Percentiles rank a stretch among this genome's conserved stretches.
Evolutionary conservation across 53 echinoderm and acorn worm species (phyloP).

Genomic region (Glandiceps talaboti): DNA sequence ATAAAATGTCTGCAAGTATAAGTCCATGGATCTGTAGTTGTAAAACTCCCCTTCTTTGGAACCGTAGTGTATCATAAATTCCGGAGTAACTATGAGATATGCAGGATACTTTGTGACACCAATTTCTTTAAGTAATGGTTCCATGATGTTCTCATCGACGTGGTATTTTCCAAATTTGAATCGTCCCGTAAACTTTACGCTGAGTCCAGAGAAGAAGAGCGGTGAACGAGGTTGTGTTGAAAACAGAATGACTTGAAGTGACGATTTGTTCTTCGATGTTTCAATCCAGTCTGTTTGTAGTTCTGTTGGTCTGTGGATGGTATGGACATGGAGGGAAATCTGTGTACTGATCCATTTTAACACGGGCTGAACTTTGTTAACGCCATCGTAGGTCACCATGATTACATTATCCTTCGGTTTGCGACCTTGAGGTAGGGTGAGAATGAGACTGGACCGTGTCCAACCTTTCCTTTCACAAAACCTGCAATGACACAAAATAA

Average conservation of each 20-base stretch:
- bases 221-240: slow-evolving; percentile 31
- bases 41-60: slow-evolving; percentile 38
- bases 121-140: neutral
- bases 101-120: slow-evolving; percentile 7
- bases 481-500: too few species aligned
- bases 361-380: slow-evolving; percentile 37
- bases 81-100: slow-evolving; percentile 44
- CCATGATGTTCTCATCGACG: slow-evolving; percentile 5
- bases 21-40: slow-evolving; percentile 45
- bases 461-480: slow-evolving; percentile 75
- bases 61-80: slow-evolving; percentile 51
- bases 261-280: slow-evolving; percentile 9
- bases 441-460: slow-evolving; percentile 53
- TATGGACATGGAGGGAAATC: slow-evolving; percentile 34
- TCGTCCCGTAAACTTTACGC: slow-evolving; percentile 75
- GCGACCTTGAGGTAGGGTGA: slow-evolving; percentile 75
- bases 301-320: slow-evolving; percentile 5
- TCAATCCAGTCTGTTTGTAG: neutral
- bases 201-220: slow-evolving; percentile 64
- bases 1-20: slow-evolving; percentile 49
- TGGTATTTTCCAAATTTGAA: slow-evolving; percentile 48
- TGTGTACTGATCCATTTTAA: slow-evolving; percentile 67
- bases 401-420: slow-evolving; percentile 78
- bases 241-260: slow-evolving; percentile 42
- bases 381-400: slow-evolving; percentile 48